phyloP scores from a whole-genome alignment of 2,113 vertebrate genomes.

The Eurypyga helias region DNA sequence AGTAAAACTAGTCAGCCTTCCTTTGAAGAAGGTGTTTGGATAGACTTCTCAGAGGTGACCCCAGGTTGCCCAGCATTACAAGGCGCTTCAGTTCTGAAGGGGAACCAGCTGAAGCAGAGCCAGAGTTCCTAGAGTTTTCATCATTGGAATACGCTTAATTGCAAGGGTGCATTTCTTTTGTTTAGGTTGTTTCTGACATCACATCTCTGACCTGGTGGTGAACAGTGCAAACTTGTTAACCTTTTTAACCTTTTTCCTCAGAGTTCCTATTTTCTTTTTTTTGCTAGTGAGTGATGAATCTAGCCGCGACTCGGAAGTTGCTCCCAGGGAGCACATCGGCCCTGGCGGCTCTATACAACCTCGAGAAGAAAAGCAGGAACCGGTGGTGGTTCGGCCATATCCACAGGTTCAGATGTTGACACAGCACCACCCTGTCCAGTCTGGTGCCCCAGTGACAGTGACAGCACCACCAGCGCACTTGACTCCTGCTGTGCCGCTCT shows the following conservation, averaged over 20 bases:
- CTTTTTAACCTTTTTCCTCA: not conserved
- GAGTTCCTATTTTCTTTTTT: not conserved
- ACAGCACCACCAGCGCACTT: conserved; percentile 87
- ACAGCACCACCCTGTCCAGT: conserved; percentile 86
- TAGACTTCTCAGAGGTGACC: not conserved
- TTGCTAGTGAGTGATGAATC: conserved; percentile 78
- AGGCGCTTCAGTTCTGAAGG: not conserved
- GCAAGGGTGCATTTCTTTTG: not conserved
- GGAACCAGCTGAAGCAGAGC: not conserved
- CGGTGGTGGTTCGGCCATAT: conserved; percentile 93
- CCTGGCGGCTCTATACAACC: conserved; percentile 77
- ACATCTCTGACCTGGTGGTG: not conserved
- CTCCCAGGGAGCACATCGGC: conserved; percentile 82
- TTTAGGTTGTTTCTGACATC: not conserved
- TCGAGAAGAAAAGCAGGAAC: conserved; percentile 96
- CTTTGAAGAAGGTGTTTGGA: not conserved
- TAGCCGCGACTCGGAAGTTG: conserved; percentile 84
- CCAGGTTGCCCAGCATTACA: not conserved
- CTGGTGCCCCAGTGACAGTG: conserved; percentile 86
- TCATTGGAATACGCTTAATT: no score
- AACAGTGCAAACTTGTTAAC: accelerated
- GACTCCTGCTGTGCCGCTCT: conserved; percentile 86
- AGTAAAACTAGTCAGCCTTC: not conserved
- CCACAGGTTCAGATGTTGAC: conserved; percentile 89
- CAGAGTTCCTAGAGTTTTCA: not conserved